These are phyloP conservation scores for Hylaeus anthracinus DNA, from an alignment of 1,140 invertebrate species.

Conservation along the genomic window DNA sequence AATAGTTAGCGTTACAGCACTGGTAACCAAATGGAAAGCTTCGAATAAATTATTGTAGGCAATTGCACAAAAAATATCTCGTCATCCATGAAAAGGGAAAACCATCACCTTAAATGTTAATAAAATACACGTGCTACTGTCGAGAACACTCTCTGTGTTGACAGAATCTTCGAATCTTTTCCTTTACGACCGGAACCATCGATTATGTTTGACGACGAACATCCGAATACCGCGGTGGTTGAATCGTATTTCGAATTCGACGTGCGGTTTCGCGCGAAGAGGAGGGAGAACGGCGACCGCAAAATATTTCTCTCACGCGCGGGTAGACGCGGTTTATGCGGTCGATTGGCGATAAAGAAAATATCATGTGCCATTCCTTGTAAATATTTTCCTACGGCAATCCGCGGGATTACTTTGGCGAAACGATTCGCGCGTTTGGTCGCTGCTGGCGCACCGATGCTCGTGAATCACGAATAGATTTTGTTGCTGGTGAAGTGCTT, in stretches of 20 bases:
- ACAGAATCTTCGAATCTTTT: not conserved
- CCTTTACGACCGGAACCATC: constrained; percentile 22
- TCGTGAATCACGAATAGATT: constrained; percentile 21
- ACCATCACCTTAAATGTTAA: no score
- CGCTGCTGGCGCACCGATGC: not conserved
- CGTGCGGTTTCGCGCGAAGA: not conserved
- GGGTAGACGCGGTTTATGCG: constrained; percentile 40
- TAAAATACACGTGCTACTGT: no score
- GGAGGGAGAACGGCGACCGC: no score
- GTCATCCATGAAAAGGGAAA: no score
- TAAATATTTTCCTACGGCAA: constrained; percentile 40
- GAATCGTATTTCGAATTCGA: constrained; percentile 29
- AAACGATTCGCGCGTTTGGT: not conserved
- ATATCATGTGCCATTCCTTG: constrained; percentile 33
- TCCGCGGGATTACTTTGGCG: constrained; percentile 23
- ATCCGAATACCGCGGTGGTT: not conserved
- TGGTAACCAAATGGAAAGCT: no score
- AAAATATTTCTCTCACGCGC: constrained; percentile 50
- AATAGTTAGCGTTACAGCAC: no score
- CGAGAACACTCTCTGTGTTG: no score
- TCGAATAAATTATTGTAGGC: no score
- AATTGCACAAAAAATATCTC: no score
- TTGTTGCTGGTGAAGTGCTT: not conserved
- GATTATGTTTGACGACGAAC: constrained; percentile 15
- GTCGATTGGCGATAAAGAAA: constrained; percentile 43